These are phyloP conservation scores for Sialis fuliginosa DNA, from an alignment of 2,888 invertebrate species.

Conservation along the genomic window DNA sequence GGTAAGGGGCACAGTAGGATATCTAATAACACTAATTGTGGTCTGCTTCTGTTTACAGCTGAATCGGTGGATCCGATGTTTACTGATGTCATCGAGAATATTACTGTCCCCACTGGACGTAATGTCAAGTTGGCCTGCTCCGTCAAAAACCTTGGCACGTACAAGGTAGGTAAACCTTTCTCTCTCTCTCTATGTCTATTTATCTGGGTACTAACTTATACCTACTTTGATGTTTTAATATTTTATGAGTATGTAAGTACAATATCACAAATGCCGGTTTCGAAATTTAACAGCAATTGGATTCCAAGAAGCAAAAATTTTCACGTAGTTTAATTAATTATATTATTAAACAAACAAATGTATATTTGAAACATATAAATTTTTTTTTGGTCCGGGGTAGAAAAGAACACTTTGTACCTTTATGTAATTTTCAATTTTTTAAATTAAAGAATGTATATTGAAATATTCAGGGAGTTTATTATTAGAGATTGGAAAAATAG, in stretches of 20 bases:
- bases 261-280: too few relatives aligned
- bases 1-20: neutral
- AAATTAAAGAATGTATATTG: too few relatives aligned
- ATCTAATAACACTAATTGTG: constrained; percentile 2
- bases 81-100: constrained; percentile 76
- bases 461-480: too few relatives aligned
- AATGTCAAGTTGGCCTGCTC: constrained; percentile 79
- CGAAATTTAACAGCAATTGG: too few relatives aligned
- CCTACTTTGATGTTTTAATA: neutral
- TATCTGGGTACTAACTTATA: neutral
- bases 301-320: too few relatives aligned
- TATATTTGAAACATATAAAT: too few relatives aligned
- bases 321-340: too few relatives aligned
- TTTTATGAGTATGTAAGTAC: neutral
- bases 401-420: too few relatives aligned
- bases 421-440: too few relatives aligned
- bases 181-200: neutral
- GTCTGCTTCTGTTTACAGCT: constrained; percentile 35
- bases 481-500: too few relatives aligned
- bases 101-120: constrained; percentile 77
- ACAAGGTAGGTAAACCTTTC: constrained; percentile 49
- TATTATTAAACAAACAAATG: too few relatives aligned
- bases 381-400: too few relatives aligned
- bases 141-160: constrained; percentile 77
- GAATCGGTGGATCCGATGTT: constrained; percentile 77